Conservation (phyloP, 1,140 invertebrate species). For the Parasteatoda tepidariorum region DNA sequence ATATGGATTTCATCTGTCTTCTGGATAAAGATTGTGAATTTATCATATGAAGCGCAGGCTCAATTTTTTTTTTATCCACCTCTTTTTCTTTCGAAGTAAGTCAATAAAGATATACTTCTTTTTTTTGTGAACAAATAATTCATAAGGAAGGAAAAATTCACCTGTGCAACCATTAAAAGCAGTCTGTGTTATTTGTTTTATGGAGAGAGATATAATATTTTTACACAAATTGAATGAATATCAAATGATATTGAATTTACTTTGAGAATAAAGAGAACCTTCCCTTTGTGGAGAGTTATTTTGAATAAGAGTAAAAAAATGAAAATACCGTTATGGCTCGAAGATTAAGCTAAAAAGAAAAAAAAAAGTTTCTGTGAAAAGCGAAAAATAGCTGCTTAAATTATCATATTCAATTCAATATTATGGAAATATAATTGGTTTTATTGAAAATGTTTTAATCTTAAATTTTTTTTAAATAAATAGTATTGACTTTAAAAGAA, state of each 20-base stretch:
- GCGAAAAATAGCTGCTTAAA: too few species aligned
- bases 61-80: neutral
- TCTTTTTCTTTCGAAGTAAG: neutral
- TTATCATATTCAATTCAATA: too few species aligned
- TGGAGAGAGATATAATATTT: neutral
- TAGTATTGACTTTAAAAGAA: too few species aligned
- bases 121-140: neutral
- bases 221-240: slow-evolving; percentile 28
- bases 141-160: neutral
- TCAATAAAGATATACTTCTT: neutral
- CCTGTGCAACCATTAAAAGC: neutral
- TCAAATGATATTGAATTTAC: slow-evolving; percentile 5
- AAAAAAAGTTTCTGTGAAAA: too few species aligned
- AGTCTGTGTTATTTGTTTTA: neutral
- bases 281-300: neutral
- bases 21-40: neutral
- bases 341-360: too few species aligned
- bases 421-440: too few species aligned
- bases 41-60: neutral
- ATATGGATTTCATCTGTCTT: neutral
- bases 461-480: too few species aligned
- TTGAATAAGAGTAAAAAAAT: neutral
- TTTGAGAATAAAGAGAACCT: too few species aligned
- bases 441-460: too few species aligned
- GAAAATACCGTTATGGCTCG: too few species aligned